Percentiles rank a stretch among this genome's conserved stretches.
These are phyloP conservation scores for Apodemus speciosus DNA, from an alignment of 2,113 vertebrate species.

Conservation along the genomic window DNA sequence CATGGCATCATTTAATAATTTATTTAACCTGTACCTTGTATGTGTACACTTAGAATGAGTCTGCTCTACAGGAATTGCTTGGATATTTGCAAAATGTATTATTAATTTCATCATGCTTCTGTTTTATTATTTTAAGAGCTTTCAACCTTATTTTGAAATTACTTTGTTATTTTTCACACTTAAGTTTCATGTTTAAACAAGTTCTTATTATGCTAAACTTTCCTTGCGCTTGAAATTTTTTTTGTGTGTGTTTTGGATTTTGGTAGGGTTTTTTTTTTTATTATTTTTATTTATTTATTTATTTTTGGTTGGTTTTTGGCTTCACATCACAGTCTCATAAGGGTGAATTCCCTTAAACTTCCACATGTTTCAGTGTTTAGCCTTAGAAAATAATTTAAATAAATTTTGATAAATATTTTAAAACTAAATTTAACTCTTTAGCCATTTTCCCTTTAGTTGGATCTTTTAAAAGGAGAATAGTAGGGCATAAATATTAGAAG, in stretches of 20 bases:
- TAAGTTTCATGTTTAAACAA: background rate
- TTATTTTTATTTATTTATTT: no score
- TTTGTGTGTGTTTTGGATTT: background rate
- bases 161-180: background rate
- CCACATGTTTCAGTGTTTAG: background rate
- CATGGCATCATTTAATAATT: conserved; percentile 20
- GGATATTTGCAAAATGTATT: conserved; percentile 36
- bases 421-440: conserved; percentile 25
- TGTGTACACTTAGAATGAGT: background rate
- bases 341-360: background rate
- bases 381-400: conserved; percentile 39
- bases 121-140: background rate
- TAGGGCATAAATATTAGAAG: background rate
- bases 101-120: background rate
- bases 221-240: conserved; percentile 45
- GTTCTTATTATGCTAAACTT: background rate
- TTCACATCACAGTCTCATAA: background rate
- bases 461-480: background rate
- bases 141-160: conserved; percentile 2
- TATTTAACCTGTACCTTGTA: background rate
- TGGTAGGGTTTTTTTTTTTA: no score
- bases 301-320: background rate
- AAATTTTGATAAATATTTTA: background rate
- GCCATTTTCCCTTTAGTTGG: background rate
- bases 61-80: conserved; percentile 17